These are phyloP conservation scores for Puntigrus tetrazona DNA, from an alignment of 2,113 vertebrate genomes.

Conservation along the genomic window DNA sequence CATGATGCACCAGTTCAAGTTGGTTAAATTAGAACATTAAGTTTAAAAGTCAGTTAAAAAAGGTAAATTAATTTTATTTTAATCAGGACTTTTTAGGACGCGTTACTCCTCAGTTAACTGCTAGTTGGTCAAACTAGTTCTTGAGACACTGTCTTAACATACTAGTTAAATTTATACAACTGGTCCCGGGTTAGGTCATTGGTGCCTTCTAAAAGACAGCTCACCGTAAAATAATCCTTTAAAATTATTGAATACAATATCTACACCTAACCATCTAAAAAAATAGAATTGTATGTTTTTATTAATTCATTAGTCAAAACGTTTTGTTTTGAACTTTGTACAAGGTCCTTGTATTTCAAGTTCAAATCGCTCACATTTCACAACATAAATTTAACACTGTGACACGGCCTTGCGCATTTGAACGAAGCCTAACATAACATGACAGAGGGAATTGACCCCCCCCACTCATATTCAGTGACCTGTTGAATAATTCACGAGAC, in stretches of 20 bases:
- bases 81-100: no score
- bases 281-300: neutral
- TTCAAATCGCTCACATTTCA: conserved; percentile 10
- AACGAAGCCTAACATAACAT: conserved; percentile 25
- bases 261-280: neutral
- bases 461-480: neutral
- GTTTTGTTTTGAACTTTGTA: neutral
- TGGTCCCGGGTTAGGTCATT: neutral
- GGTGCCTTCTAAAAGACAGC: neutral
- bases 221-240: neutral
- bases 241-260: neutral
- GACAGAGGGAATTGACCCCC: conserved; percentile 8
- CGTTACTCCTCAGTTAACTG: neutral
- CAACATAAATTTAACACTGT: neutral
- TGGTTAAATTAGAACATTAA: neutral
- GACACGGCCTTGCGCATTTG: neutral
- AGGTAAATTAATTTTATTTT: neutral
- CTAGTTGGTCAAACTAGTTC: neutral
- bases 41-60: neutral
- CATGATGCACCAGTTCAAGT: neutral
- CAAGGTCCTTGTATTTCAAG: neutral
- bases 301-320: neutral
- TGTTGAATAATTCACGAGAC: conserved; percentile 41
- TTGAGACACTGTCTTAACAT: no score
- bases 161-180: no score